Percentiles rank a stretch among this genome's conserved stretches.
These are phyloP conservation scores for Stylophora pistillata DNA, from an alignment of 64 coral and sea anemone genomes.

Conservation along the genomic window DNA sequence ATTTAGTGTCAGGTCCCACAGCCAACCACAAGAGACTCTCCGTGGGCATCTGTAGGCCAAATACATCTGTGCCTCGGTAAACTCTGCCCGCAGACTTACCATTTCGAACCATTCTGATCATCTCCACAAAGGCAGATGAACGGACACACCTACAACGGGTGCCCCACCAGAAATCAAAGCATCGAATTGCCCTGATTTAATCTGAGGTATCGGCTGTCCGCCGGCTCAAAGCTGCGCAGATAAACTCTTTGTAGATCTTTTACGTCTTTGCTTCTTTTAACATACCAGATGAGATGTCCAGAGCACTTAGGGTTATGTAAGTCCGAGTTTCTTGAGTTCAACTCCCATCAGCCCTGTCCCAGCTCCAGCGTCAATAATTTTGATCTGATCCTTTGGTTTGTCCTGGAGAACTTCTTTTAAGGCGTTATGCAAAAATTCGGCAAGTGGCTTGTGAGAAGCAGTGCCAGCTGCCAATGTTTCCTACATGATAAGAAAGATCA, in stretches of 20 bases:
- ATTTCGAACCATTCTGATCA: conserved; percentile 27
- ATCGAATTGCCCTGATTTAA: conserved; percentile 37
- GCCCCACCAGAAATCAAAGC: conserved; percentile 31
- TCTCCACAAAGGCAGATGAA: conserved; percentile 24
- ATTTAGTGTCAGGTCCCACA: too few species aligned
- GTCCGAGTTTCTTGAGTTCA: conserved; percentile 13
- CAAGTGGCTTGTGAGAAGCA: background rate
- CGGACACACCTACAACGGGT: background rate
- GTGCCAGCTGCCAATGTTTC: background rate
- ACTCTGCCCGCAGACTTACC: background rate
- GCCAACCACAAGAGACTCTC: too few species aligned
- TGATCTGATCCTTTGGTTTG: background rate
- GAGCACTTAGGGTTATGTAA: conserved; percentile 20
- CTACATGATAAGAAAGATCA: background rate
- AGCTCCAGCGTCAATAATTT: conserved; percentile 26
- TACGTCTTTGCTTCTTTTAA: conserved; percentile 27
- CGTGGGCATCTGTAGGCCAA: too few species aligned
- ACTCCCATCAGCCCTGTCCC: conserved; percentile 27
- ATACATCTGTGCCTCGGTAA: too few species aligned
- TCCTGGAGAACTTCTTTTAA: background rate
- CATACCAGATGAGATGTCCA: conserved; percentile 41
- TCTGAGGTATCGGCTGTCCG: conserved; percentile 3
- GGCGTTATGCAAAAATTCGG: background rate
- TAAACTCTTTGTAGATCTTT: conserved; percentile 29
- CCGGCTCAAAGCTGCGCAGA: conserved; percentile 9